Conservation (phyloP, 1,140 invertebrate genomes). For the Thalassaphorura encarpata region DNA sequence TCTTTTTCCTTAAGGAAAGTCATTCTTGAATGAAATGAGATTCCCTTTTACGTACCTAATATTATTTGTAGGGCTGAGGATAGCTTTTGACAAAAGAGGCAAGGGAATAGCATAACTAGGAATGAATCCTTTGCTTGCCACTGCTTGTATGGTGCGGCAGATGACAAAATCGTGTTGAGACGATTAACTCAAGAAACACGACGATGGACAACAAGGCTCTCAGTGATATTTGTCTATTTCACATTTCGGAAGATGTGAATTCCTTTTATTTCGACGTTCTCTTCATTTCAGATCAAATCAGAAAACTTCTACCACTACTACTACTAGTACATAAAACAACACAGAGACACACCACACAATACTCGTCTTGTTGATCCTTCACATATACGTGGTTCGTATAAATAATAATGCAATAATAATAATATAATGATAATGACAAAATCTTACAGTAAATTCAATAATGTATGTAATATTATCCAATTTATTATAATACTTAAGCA, state of each 20-base stretch:
- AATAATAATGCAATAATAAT: too few relatives aligned
- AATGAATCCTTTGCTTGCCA: background rate
- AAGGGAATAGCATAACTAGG: background rate
- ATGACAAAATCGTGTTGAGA: constrained; percentile 16
- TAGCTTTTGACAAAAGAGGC: background rate
- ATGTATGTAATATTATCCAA: too few relatives aligned
- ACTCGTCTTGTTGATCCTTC: too few relatives aligned
- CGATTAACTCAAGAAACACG: constrained; percentile 17
- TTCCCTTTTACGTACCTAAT: background rate
- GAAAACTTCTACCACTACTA: background rate
- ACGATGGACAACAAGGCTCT: background rate
- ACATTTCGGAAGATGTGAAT: background rate
- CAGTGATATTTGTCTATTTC: background rate
- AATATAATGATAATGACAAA: too few relatives aligned
- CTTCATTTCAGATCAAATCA: background rate
- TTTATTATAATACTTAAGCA: too few relatives aligned
- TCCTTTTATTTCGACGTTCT: background rate
- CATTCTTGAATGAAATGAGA: background rate
- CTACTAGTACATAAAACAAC: background rate
- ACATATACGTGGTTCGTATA: too few relatives aligned
- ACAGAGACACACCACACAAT: background rate
- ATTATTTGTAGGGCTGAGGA: too few relatives aligned
- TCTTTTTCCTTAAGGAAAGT: background rate
- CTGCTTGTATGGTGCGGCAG: background rate
- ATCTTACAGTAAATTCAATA: too few relatives aligned